Base-by-base conservation (phyloP, 2,797 vertebrate species). In the Gallinago nigripennis region DNA sequence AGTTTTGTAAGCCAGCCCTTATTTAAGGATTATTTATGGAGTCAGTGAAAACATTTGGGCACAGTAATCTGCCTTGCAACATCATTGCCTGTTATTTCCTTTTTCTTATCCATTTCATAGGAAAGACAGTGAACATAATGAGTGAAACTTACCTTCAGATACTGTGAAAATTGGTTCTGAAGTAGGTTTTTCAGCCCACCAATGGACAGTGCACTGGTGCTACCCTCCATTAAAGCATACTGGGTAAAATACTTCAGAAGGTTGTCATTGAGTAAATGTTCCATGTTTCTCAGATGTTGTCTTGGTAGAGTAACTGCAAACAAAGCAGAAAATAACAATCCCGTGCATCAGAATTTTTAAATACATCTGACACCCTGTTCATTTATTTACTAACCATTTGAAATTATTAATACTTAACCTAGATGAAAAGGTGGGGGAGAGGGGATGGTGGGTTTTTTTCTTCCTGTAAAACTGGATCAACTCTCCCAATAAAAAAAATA, bases 221-320 rank as follows among this genome's bases (percentile, higher is more conserved):
- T 97, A 30, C 97, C 96, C 56, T 97, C 97, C 95, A 68, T 92
- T 89, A 97, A 46, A 54, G 96, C 96, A 68, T 95, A 97, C 66
- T 96, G 86, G 31, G 97, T 97, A 46, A 97, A 97, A 71, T 77
- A 82, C 61, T 96, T 97, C 82, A 97, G 72, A 60, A 97, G 95
- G 33, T 96, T 91, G 6, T 96, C 95, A 0, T 60, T 81, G 58
- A 90, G 66, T 87, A 97, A 71, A 50, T 88, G 66, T 65, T 94
- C 96, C 97, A 97, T 97, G 58, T 81, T 97, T 83, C 63, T 88
- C 50, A 43, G 75, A 11, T 92, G 33, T 46, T 90, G 33, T 90
- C 64, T 84, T 65, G 83, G 83, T 82, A 63, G 57, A 91, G 17
- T 61, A 91, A n/a, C 96, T 97, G 86, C 28, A 93, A 76, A 78